phyloP scores from a whole-genome alignment of 2,797 vertebrate genomes.

The Malurus leucopterus region DNA sequence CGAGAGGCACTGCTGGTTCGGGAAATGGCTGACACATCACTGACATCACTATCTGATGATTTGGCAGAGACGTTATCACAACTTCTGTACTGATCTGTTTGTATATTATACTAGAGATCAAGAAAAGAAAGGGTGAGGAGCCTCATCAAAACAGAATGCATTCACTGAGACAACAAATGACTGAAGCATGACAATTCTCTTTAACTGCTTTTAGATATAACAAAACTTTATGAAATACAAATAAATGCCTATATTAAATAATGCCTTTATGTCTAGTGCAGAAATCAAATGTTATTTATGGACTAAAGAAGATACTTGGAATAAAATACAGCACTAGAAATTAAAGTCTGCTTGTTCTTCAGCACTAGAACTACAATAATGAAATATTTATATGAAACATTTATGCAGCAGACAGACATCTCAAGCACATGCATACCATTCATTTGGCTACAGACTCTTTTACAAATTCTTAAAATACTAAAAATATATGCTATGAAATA shows the following conservation, averaged over 20 bases:
- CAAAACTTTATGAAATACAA: neutral
- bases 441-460: neutral
- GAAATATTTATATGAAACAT: neutral
- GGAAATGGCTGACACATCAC: constrained; percentile 92
- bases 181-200: neutral
- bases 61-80: constrained; percentile 94
- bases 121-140: constrained; percentile 71
- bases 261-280: neutral
- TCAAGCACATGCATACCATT: neutral
- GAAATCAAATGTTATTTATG: neutral
- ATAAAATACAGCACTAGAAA: neutral
- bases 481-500: neutral
- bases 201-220: neutral
- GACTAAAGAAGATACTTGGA: neutral
- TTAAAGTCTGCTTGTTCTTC: neutral
- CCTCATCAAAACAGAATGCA: neutral
- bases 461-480: neutral
- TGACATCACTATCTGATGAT: constrained; percentile 96
- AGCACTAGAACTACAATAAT: neutral
- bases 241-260: neutral
- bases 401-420: neutral
- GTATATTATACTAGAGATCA: constrained; percentile 80
- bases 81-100: constrained; percentile 90
- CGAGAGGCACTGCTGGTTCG: constrained; percentile 97
- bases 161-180: neutral